Base-by-base conservation (phyloP, 1,140 invertebrate species). In the Lasioglossum albipes region DNA sequence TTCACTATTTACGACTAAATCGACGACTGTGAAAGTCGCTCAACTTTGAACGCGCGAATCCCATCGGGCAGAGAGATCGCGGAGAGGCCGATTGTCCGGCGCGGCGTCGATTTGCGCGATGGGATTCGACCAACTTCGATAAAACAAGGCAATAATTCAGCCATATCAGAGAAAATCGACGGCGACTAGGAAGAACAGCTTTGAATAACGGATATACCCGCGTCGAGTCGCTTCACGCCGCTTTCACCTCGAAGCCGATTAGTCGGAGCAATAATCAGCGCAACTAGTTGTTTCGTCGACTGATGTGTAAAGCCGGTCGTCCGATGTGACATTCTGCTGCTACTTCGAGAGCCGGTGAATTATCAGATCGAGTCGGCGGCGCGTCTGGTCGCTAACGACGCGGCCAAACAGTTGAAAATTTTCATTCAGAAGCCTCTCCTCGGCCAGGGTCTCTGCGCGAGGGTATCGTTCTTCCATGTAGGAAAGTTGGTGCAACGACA, bases 401-500 rank as follows among this genome's bases (percentile, higher is more conserved):
- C 13, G 5, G 45, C 45, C 45, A 16, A 54, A 20, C 52, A 54
- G 16, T 16, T 20, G 13, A 3, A 2, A 22, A 49, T 49, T 12
- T 16, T 74, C 36, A 27, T n/a, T 72, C 42, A n/a, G 27, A 27
- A 16, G 52, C 6, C 52, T 54, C 13, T 0, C n/a, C 49, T 49
- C 57, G 7, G 7, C 10, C 42, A 49, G 13, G 18, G 18, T 16
- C 22, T 69, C 68, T 45, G 70, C 70, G 42, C 41, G 64, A 61
- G 65, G 27, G 57, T 76, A 77, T 84, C 61, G 70, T 78, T 82
- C 83, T 85, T 84, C 74, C 74, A 82, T 59, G 57, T 75, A 72
- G 61, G 70, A 66, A 81, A 82, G 82, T 84, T 84, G 85, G 85
- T 84, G 82, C 75, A 84, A 87, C 82, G 86, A 87, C 82, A 87